phyloP scores from a whole-genome alignment of 2,888 invertebrate genomes.

The Morpho deidamia region DNA sequence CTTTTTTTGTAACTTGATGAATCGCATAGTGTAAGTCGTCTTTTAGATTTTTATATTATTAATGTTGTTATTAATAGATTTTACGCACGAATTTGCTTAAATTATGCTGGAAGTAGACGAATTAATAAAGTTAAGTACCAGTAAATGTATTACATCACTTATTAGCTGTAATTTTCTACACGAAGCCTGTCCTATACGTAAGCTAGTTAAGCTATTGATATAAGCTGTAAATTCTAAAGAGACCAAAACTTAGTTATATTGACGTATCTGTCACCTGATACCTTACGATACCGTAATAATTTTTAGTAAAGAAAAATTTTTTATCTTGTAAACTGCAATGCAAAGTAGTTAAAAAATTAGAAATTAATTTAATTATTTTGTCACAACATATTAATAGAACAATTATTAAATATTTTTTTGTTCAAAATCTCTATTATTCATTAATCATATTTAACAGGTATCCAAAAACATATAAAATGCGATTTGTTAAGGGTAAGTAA shows the following conservation, averaged over 20 bases:
- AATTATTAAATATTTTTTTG: too few relatives aligned
- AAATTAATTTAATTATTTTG: too few relatives aligned
- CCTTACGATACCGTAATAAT: background rate
- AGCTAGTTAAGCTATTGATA: constrained; percentile 4
- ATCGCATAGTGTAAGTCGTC: background rate
- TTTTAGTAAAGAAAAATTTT: background rate
- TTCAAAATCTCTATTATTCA: too few relatives aligned
- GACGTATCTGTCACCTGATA: constrained; percentile 15
- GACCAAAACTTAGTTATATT: background rate
- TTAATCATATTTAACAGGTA: too few relatives aligned
- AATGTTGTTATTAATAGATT: background rate
- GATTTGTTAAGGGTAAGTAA: too few relatives aligned
- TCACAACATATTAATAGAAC: too few relatives aligned
- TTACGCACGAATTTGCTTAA: constrained; percentile 13
- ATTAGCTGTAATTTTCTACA: constrained; percentile 15
- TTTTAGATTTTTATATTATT: background rate
- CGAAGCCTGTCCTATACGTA: constrained; percentile 4
- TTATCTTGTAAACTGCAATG: background rate
- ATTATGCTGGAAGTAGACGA: constrained; percentile 15
- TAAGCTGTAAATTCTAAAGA: background rate
- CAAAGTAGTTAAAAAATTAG: too few relatives aligned
- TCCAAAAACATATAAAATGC: too few relatives aligned
- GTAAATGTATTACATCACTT: background rate
- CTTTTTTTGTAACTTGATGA: too few relatives aligned
- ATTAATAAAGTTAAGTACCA: constrained; percentile 11